phyloP scores from a whole-genome alignment of 2,797 vertebrate genomes.

The Lithobates pipiens region DNA sequence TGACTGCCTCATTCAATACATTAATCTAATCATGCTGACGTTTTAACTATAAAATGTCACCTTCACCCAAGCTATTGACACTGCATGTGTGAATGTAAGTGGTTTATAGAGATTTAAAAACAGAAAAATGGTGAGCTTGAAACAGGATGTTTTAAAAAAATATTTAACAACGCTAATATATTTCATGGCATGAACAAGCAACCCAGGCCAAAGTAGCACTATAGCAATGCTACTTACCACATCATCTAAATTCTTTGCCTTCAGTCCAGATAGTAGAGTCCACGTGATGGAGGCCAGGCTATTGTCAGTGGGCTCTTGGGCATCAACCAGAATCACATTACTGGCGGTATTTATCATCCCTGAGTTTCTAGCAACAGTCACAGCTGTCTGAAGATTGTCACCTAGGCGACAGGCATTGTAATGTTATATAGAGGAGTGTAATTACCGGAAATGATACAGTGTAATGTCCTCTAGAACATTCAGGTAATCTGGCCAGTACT shows the following conservation, averaged over 20 bases:
- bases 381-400: conserved; percentile 80
- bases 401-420: conserved; percentile 65
- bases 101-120: too few species aligned
- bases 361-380: conserved; percentile 78
- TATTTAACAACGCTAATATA: too few species aligned
- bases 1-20: too few species aligned
- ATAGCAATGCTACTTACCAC: conserved; percentile 64
- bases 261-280: conserved; percentile 69
- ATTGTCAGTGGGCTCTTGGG: conserved; percentile 64
- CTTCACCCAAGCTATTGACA: too few species aligned
- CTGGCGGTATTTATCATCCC: conserved; percentile 75
- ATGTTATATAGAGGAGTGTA: not conserved
- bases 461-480: too few species aligned
- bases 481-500: too few species aligned
- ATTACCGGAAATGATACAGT: not conserved
- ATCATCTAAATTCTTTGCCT: conserved; percentile 20
- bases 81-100: too few species aligned
- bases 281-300: conserved; percentile 74
- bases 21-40: too few species aligned
- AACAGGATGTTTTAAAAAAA: too few species aligned
- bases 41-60: too few species aligned
- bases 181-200: not conserved
- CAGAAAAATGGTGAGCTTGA: too few species aligned
- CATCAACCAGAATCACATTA: conserved; percentile 76
- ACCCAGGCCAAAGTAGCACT: too few species aligned